Evolutionary conservation across 2,113 vertebrate species (phyloP), one percentile per base, ranked within the genome.

Genomic region (Lathamus discolor): DNA sequence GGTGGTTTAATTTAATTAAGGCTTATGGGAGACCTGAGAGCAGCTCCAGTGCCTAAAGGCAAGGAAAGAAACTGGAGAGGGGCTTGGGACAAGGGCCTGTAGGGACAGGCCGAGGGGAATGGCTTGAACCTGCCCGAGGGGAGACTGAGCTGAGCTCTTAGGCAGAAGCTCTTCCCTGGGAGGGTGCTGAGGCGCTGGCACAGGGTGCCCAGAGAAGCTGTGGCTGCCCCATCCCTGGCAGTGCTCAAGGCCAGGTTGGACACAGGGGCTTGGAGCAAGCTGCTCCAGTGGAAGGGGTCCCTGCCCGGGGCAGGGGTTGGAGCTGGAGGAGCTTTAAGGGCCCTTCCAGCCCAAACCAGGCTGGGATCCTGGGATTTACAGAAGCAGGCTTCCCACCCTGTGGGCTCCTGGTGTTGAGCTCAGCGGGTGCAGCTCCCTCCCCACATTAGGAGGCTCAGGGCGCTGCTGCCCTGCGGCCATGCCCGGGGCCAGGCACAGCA

Each of bases 371-470:
- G 25, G n/a, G 8, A 59, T 23, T 90, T 88, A 64, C 63, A 76
- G 91, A 27, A 48, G 49, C 19, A 1, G 83, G 43, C 23, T 90
- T 13, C 70, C 37, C 66, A 3, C 11, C 70, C 3, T 7, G 2
- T 25, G 79, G 67, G 70, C 46, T 49, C 62, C 17, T 1, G 12
- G 39, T 0, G 1, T 2, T 8, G 37, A n/a, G 52, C 52, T 25
- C 1, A 6, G 57, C 0, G 18, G 67, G 17, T 3, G 37, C 62
- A 7, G 57, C 3, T 12, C 2, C 66, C 44, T 48, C 4, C 2
- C 28, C 0, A 4, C 1, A 3, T 4, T 3, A 2, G 25, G 13
- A 75, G 39, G 27, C 66, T 35, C 3, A 1, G 63, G 0, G 1
- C 0, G 6, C 25, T 35, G 61, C 74, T 54, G 5, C 46, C 27